phyloP scores from a whole-genome alignment of 2,888 invertebrate genomes.

The Aporophyla nigra region DNA sequence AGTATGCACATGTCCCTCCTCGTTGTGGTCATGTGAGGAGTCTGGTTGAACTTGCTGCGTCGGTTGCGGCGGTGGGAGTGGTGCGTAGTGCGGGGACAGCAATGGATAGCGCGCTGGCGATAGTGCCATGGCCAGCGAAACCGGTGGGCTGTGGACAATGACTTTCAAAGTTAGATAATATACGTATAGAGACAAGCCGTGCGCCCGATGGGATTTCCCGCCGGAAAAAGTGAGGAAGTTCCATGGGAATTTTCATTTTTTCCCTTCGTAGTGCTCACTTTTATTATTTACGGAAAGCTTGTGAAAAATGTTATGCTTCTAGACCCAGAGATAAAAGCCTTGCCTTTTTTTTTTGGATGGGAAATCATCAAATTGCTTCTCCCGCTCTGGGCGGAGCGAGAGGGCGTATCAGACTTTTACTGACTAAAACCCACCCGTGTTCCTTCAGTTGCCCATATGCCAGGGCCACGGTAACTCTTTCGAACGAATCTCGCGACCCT shows the following conservation, averaged over 20 bases:
- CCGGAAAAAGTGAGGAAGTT: not conserved
- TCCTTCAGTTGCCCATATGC: too few relatives aligned
- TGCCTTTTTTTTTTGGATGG: too few relatives aligned
- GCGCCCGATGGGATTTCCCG: too few relatives aligned
- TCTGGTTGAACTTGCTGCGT: slow-evolving; percentile 84
- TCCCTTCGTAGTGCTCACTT: not conserved
- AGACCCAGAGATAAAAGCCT: too few relatives aligned
- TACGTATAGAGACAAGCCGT: not conserved
- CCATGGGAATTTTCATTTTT: not conserved
- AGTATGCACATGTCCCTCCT: slow-evolving; percentile 85
- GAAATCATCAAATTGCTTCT: too few relatives aligned
- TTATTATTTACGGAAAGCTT: not conserved
- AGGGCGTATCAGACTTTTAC: too few relatives aligned
- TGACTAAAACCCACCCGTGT: too few relatives aligned
- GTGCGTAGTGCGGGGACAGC: slow-evolving; percentile 93
- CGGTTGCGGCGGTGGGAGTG: slow-evolving; percentile 92
- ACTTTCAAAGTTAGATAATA: not conserved
- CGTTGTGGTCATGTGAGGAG: slow-evolving; percentile 84
- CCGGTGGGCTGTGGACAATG: slow-evolving; percentile 93
- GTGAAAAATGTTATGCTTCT: too few relatives aligned
- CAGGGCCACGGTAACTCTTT: too few relatives aligned
- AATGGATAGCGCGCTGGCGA: slow-evolving; percentile 91
- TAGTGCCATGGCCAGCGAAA: slow-evolving; percentile 93
- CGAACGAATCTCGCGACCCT: too few relatives aligned
- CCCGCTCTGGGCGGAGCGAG: too few relatives aligned